Evolutionary conservation across 2,797 vertebrate species (phyloP).

Genomic region (Leptoclinus maculatus): DNA sequence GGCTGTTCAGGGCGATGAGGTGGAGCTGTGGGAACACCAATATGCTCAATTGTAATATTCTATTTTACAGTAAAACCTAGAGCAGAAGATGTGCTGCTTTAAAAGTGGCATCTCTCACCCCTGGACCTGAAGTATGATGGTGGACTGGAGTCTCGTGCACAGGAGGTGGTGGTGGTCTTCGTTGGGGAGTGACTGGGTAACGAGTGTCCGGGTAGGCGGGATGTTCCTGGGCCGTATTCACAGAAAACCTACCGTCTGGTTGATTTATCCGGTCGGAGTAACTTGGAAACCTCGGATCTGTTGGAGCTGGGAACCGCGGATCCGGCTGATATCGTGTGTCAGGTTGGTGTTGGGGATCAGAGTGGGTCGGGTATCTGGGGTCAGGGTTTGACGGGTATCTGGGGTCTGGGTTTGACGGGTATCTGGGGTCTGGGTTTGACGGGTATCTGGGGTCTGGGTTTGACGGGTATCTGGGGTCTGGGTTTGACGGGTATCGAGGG

Average conservation of each 20-base stretch:
- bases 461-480: constrained; percentile 44
- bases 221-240: constrained; percentile 37
- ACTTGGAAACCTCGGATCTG: constrained; percentile 77
- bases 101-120: constrained; percentile 59
- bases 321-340: constrained; percentile 54
- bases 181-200: constrained; percentile 58
- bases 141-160: constrained; percentile 63
- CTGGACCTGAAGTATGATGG: constrained; percentile 73
- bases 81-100: background rate
- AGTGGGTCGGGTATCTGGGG: constrained; percentile 25
- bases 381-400: constrained; percentile 15
- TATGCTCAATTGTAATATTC: background rate
- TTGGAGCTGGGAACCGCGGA: constrained; percentile 53
- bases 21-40: constrained; percentile 86
- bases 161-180: constrained; percentile 58
- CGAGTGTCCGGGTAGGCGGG: constrained; percentile 48
- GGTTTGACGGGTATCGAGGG: background rate
- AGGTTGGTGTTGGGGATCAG: constrained; percentile 27
- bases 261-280: constrained; percentile 65
- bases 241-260: constrained; percentile 58
- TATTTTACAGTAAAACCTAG: accelerated
- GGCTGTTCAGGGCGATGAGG: constrained; percentile 90
- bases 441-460: background rate
- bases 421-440: constrained; percentile 47
- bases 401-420: constrained; percentile 22